phyloP scores from a whole-genome alignment of 2,888 invertebrate genomes.

The Acanthosepion lycidas region DNA sequence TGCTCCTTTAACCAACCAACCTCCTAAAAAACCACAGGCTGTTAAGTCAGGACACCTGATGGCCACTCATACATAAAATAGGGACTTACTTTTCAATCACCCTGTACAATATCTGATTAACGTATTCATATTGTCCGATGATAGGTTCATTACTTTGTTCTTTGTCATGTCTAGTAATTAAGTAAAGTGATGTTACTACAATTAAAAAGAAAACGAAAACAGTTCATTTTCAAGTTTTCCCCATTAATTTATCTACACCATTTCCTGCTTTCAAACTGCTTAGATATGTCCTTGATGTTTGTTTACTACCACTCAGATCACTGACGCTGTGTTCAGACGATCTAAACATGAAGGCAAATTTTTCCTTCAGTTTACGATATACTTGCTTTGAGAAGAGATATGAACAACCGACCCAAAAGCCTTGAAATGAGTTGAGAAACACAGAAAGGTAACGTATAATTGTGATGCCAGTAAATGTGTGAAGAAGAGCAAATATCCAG shows the following conservation, averaged over 20 bases:
- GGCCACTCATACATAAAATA: too few species aligned
- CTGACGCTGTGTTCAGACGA: background rate
- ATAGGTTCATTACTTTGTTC: too few species aligned
- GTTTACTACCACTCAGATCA: background rate
- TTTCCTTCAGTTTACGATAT: background rate
- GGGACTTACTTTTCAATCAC: too few species aligned
- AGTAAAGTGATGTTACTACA: background rate
- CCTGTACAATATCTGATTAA: too few species aligned
- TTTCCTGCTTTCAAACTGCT: background rate
- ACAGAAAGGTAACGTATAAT: slow-evolving; percentile 5
- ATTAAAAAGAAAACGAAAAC: background rate
- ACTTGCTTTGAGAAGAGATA: slow-evolving; percentile 36
- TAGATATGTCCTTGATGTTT: background rate
- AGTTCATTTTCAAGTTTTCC: background rate
- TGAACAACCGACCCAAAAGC: slow-evolving; percentile 33
- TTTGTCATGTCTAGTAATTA: too few species aligned
- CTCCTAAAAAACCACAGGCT: too few species aligned
- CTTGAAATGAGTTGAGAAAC: slow-evolving; percentile 2
- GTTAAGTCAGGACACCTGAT: too few species aligned
- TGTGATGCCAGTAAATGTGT: background rate
- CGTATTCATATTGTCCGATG: too few species aligned
- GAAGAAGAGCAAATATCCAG: background rate
- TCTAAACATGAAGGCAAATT: background rate
- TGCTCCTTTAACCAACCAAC: too few species aligned
- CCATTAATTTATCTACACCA: background rate